Conservation (phyloP, 2,888 invertebrate species). For the Dolichomitus sp. region DNA sequence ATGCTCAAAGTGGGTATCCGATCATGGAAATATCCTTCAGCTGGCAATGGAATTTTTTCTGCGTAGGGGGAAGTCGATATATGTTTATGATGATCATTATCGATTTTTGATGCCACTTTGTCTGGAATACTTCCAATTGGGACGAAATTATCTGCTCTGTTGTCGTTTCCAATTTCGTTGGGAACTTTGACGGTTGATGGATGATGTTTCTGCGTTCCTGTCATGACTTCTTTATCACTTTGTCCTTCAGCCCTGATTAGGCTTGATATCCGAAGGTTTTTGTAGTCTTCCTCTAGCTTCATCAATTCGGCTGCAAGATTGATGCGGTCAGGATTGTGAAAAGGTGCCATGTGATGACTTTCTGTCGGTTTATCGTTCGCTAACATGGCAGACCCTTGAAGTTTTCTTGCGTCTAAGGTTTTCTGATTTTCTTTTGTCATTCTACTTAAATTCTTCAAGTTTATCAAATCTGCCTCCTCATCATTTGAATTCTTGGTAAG, state of each 20-base stretch:
- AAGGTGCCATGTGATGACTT: neutral
- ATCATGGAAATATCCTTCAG: neutral
- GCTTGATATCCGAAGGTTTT: constrained; percentile 56
- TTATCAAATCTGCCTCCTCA: constrained; percentile 54
- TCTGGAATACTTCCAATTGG: constrained; percentile 19
- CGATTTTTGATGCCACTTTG: neutral
- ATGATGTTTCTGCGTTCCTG: constrained; percentile 1
- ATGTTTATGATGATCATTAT: constrained; percentile 12
- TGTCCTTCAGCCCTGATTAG: constrained; percentile 40
- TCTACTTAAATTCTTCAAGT: constrained; percentile 26
- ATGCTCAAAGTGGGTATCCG: constrained; percentile 1
- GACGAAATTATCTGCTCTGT: constrained; percentile 25
- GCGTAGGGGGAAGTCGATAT: neutral
- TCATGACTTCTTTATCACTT: constrained; percentile 7
- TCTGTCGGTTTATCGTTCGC: constrained; percentile 16
- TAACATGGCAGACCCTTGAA: constrained; percentile 30
- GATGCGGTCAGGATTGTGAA: neutral
- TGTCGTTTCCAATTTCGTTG: constrained; percentile 1
- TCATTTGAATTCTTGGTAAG: constrained; percentile 1
- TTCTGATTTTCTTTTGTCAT: neutral
- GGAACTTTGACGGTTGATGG: constrained; percentile 28
- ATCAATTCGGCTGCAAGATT: constrained; percentile 63
- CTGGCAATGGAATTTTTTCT: neutral
- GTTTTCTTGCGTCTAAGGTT: neutral
- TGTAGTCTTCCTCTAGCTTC: constrained; percentile 67